Conservation (phyloP, 2,888 invertebrate species). For the Drosophila kambysellisi region DNA sequence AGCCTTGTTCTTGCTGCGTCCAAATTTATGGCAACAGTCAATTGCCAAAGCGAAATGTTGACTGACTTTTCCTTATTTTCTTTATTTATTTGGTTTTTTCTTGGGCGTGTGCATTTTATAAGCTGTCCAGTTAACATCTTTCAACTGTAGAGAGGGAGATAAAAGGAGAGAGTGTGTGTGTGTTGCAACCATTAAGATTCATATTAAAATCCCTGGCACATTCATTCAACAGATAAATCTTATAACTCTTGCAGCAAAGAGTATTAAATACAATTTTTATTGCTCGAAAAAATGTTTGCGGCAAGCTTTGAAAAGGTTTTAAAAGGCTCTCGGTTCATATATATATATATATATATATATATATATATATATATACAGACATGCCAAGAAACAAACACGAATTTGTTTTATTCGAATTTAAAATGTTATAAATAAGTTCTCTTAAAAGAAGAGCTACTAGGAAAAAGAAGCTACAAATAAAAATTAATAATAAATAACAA, state of each 20-base stretch:
- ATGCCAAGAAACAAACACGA: not conserved
- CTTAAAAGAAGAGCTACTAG: not conserved
- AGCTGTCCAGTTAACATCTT: conserved; percentile 71
- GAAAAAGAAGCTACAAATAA: not conserved
- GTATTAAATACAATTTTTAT: conserved; percentile 3
- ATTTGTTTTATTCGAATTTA: not conserved
- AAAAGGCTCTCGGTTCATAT: not conserved
- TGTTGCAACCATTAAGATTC: conserved; percentile 20
- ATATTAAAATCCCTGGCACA: not conserved
- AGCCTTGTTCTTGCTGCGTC: conserved; percentile 55
- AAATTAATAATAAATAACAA: not conserved
- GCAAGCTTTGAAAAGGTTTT: not conserved
- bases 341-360: too few species aligned
- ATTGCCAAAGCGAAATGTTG: conserved; percentile 50
- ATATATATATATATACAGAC: too few species aligned
- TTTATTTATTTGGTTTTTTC: conserved; percentile 3
- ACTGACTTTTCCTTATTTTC: conserved; percentile 14
- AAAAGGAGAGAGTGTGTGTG: not conserved
- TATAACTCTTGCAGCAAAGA: not conserved
- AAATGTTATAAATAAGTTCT: not conserved
- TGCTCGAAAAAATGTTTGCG: not conserved
- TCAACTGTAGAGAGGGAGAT: conserved; percentile 24
- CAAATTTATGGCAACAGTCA: conserved; percentile 71
- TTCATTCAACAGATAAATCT: not conserved
- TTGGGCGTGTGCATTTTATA: conserved; percentile 69